These are phyloP conservation scores for Plectropomus leopardus DNA, from an alignment of 2,113 vertebrate species.

Conservation along the genomic window DNA sequence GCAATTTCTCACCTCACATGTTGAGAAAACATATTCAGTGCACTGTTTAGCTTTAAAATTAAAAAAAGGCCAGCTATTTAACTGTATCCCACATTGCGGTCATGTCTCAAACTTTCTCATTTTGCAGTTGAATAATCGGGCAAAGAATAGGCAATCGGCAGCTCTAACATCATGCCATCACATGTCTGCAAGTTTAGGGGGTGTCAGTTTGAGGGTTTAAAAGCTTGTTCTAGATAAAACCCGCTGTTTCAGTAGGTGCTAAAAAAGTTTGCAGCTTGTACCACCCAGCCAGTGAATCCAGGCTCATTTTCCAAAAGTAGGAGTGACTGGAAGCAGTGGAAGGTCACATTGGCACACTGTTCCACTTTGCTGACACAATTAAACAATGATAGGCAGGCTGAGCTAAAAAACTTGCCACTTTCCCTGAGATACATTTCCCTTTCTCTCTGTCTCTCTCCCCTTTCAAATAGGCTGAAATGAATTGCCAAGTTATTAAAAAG, in stretches of 20 bases:
- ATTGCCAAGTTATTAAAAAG: slow-evolving; percentile 75
- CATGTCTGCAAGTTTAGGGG: too few relatives aligned
- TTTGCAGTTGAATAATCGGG: too few relatives aligned
- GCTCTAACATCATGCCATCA: too few relatives aligned
- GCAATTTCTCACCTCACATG: too few relatives aligned
- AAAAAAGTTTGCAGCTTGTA: slow-evolving; percentile 13
- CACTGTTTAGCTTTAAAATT: too few relatives aligned
- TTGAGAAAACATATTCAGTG: too few relatives aligned
- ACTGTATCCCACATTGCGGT: too few relatives aligned
- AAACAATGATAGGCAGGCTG: slow-evolving; percentile 71
- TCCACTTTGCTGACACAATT: slow-evolving; percentile 86
- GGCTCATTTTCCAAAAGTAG: slow-evolving; percentile 56
- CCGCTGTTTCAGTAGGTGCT: slow-evolving; percentile 8
- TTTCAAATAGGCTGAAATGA: slow-evolving; percentile 74
- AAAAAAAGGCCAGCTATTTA: too few relatives aligned
- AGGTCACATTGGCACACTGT: slow-evolving; percentile 79
- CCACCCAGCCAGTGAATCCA: slow-evolving; percentile 31
- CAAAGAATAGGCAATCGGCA: too few relatives aligned
- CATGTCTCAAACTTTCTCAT: too few relatives aligned
- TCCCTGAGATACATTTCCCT: slow-evolving; percentile 47
- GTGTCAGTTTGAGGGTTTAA: too few relatives aligned
- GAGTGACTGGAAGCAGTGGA: slow-evolving; percentile 69
- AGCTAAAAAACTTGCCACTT: slow-evolving; percentile 64
- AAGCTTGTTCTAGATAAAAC: too few relatives aligned
- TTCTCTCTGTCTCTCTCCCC: slow-evolving; percentile 29